Percentiles rank a stretch among this genome's conserved stretches.
phyloP scores from a whole-genome alignment of 37 sponge, comb jelly and placozoan species.

The Oscarella lobularis region DNA sequence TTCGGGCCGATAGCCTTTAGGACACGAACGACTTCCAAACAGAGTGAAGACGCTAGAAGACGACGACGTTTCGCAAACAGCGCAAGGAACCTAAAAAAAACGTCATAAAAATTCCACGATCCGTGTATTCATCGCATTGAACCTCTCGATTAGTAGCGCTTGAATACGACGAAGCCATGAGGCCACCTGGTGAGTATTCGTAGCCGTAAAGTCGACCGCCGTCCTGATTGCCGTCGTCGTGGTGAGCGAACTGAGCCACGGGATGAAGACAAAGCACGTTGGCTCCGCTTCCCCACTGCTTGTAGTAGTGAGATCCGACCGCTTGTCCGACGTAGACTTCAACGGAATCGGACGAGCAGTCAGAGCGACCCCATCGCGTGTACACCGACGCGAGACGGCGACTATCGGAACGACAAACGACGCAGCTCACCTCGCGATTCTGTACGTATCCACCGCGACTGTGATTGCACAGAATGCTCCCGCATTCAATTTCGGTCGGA shows the following conservation, averaged over 20 bases:
- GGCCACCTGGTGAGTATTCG: neutral
- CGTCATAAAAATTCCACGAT: no score
- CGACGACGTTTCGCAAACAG: slow-evolving; percentile 11
- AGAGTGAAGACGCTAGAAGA: neutral
- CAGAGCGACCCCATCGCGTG: neutral
- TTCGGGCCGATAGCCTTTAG: slow-evolving; percentile 5
- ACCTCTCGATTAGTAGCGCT: neutral
- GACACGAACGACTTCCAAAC: neutral
- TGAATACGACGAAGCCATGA: neutral
- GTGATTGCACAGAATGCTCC: neutral
- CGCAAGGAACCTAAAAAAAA: slow-evolving; percentile 6
- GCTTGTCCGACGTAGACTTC: neutral
- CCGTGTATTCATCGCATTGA: neutral
- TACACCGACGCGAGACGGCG: neutral
- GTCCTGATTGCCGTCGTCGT: neutral
- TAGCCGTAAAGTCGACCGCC: neutral
- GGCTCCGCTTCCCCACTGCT: neutral
- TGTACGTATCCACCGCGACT: neutral
- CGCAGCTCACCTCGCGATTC: neutral
- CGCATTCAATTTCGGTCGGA: neutral
- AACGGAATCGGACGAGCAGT: neutral
- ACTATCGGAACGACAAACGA: neutral
- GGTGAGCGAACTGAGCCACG: neutral
- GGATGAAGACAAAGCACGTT: neutral
- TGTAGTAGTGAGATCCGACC: neutral